phyloP scores from a whole-genome alignment of 2,888 invertebrate species.

The Taphrorychus bicolor region DNA sequence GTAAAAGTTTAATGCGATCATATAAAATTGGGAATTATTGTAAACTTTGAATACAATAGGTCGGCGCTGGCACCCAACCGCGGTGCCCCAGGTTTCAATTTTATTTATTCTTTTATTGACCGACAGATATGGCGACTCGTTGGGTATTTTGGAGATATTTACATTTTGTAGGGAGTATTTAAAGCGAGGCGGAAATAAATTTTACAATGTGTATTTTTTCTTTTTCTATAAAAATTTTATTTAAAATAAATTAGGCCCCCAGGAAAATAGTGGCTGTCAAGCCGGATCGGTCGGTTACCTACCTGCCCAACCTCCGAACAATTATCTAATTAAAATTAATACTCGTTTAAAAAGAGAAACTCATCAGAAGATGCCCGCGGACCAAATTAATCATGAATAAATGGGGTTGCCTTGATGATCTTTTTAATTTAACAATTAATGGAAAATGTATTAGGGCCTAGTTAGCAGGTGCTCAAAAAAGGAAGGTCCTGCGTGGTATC shows the following conservation, averaged over 20 bases:
- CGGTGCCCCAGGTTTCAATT: slow-evolving; percentile 49
- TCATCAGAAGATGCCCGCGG: slow-evolving; percentile 58
- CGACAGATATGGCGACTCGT: slow-evolving; percentile 51
- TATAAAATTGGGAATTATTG: slow-evolving; percentile 49
- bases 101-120: slow-evolving; percentile 51
- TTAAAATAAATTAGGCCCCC: no score
- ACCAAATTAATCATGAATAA: slow-evolving; percentile 59
- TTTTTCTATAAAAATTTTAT: neutral
- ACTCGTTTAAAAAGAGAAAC: slow-evolving; percentile 59
- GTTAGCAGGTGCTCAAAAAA: slow-evolving; percentile 59
- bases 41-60: slow-evolving; percentile 49
- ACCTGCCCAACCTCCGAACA: slow-evolving; percentile 58
- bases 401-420: slow-evolving; percentile 59
- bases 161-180: slow-evolving; percentile 42
- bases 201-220: slow-evolving; percentile 13
- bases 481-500: slow-evolving; percentile 46
- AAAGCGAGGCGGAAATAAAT: neutral
- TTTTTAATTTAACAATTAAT: slow-evolving; percentile 61
- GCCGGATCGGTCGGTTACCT: slow-evolving; percentile 50
- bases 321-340: slow-evolving; percentile 62
- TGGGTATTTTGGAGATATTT: no score
- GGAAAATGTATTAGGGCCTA: slow-evolving; percentile 58
- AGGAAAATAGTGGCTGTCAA: no score
- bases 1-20: slow-evolving; percentile 45
- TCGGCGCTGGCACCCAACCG: slow-evolving; percentile 48